Evolutionary conservation across 2,797 vertebrate species (phyloP).

Genomic region (Brachymystax lenok): DNA sequence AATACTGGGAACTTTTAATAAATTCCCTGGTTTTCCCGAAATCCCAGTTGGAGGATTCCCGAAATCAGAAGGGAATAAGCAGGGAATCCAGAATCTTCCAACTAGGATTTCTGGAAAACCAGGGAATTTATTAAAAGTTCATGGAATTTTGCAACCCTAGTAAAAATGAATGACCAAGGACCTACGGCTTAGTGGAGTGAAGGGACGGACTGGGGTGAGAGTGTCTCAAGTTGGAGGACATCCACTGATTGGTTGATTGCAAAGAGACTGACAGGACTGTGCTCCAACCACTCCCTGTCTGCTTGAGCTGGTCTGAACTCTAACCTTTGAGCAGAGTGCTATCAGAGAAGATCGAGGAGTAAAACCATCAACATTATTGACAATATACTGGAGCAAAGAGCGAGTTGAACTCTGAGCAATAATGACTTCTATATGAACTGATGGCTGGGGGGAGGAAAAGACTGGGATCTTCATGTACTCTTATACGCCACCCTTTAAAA

Average conservation of each 20-base stretch:
- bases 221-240: constrained; percentile 8
- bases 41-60: too few species aligned
- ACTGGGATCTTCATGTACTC: constrained; percentile 11
- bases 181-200: background rate
- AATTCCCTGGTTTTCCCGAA: too few species aligned
- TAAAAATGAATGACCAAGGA: too few species aligned
- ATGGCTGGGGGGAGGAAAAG: constrained; percentile 23
- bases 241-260: constrained; percentile 17
- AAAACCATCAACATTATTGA: background rate
- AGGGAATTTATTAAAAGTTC: too few species aligned
- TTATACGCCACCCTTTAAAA: constrained; percentile 38
- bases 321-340: background rate
- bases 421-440: constrained; percentile 44
- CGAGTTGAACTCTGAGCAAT: constrained; percentile 27
- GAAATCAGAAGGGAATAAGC: too few species aligned
- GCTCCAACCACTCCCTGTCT: constrained; percentile 36
- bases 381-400: background rate
- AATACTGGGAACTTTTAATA: too few species aligned
- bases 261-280: constrained; percentile 30
- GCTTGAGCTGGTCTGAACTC: constrained; percentile 10
- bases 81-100: too few species aligned
- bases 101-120: too few species aligned
- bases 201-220: background rate
- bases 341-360: background rate
- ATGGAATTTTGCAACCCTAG: too few species aligned